Conservation (phyloP, 2,888 invertebrate genomes). For the Eueremaeus valkanovi region DNA sequence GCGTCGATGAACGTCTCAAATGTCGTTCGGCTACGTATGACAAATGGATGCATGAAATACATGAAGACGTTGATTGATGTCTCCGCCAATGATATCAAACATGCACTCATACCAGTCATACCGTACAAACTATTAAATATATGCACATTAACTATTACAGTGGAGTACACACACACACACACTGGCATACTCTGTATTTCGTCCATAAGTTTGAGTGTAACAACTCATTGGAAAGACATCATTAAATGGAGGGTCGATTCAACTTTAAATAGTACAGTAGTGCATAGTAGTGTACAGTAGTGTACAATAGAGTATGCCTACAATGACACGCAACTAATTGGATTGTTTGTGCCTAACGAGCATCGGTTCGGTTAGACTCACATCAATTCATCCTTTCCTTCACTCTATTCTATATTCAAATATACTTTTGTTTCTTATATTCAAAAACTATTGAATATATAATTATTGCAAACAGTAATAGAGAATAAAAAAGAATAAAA, state of each 20-base stretch:
- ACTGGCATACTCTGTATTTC: too few relatives aligned
- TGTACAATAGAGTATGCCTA: too few relatives aligned
- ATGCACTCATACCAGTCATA: neutral
- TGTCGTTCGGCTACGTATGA: slow-evolving; percentile 21
- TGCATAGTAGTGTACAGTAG: too few relatives aligned
- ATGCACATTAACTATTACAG: too few relatives aligned
- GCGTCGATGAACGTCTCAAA: slow-evolving; percentile 24
- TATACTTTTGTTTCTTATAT: neutral
- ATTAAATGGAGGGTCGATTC: neutral
- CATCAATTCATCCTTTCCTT: neutral
- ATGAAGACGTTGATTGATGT: slow-evolving; percentile 34
- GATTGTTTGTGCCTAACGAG: neutral
- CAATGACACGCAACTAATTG: slow-evolving; percentile 12
- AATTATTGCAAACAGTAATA: too few relatives aligned
- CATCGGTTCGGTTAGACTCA: neutral
- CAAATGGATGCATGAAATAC: slow-evolving; percentile 27
- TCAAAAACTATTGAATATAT: neutral
- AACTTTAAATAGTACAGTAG: too few relatives aligned
- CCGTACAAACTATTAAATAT: too few relatives aligned
- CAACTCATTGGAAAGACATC: neutral
- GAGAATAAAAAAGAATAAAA: too few relatives aligned
- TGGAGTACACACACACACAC: too few relatives aligned
- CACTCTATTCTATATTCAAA: too few relatives aligned
- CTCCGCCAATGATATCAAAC: slow-evolving; percentile 19
- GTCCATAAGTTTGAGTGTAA: neutral